Base-by-base conservation (phyloP, 2,113 vertebrate species). In the Phyllostomus discolor region DNA sequence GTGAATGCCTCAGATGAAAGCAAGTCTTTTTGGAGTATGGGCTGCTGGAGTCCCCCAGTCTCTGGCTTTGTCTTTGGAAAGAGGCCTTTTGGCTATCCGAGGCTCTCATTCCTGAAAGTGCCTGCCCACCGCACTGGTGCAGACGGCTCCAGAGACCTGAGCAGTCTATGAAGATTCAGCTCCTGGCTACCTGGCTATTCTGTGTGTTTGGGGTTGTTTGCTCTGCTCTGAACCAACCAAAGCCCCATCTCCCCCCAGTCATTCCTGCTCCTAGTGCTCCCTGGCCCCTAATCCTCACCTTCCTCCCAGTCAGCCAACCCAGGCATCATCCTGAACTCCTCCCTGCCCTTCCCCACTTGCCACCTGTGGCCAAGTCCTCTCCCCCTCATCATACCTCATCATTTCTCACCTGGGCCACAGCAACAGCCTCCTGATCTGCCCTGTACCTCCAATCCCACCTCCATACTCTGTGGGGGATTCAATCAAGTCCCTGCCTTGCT, bases 251-350 rank as follows among this genome's bases (percentile, higher is more conserved):
- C 28, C 5, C 17, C 4, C 2, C 1, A 35, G 2, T 50, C 26
- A 15, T 33, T 72, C 52, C 52, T 72, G 31, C 35, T 64, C 72
- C 2, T 17, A 16, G 17, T 4, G 22, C 17, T 17, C 82, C 16
- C 10, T n/a, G 22, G 43, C n/a, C 31, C 1, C 0, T 16, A 16
- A 28, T 7, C 52, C 1, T 0, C 31, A 33, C 19, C 10, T 3
- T 9, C 48, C 20, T 64, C 31, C 64, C 35, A 57, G 24, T 1
- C 12, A 20, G 80, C 15, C 17, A 10, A 7, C 17, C 22, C 46
- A 4, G 5, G 24, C 3, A 73, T 6, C 59, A 43, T 24, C 31
- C 38, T 54, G 14, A 20, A 3, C 96, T 79, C 8, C 33, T 33
- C 43, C 8, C 10, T 22, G 38, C 15, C 54, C 67, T 73, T 19